Conservation (phyloP, 2,797 vertebrate species). For the Acipenser transmontanus region DNA sequence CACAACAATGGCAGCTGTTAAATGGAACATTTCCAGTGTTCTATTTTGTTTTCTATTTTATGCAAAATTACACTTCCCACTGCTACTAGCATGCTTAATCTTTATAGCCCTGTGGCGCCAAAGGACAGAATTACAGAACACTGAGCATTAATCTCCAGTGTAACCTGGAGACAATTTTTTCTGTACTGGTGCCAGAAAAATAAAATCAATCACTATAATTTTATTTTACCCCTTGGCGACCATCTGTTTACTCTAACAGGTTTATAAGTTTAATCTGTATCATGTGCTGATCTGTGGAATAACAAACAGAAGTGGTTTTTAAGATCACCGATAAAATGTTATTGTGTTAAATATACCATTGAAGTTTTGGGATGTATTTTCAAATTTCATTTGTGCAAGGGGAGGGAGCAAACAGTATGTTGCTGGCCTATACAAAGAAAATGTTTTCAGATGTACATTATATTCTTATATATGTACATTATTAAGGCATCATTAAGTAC, state of each 20-base stretch:
- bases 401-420: constrained; percentile 28
- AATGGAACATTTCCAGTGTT: constrained; percentile 26
- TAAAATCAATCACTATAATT: constrained; percentile 54
- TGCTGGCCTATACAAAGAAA: not conserved
- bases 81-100: constrained; percentile 56
- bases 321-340: constrained; percentile 66
- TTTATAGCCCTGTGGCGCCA: constrained; percentile 49
- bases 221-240: constrained; percentile 47
- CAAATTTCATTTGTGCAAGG: constrained; percentile 58
- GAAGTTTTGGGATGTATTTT: constrained; percentile 58
- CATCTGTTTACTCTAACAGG: constrained; percentile 51
- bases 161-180: constrained; percentile 47
- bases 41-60: constrained; percentile 40
- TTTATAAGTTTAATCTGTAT: constrained; percentile 50
- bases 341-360: constrained; percentile 64
- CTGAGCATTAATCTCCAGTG: constrained; percentile 46
- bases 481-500: constrained; percentile 5
- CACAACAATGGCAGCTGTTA: not conserved
- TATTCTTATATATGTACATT: not conserved
- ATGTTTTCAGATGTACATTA: not conserved
- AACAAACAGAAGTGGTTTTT: constrained; percentile 41
- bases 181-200: constrained; percentile 52
- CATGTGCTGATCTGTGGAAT: constrained; percentile 34
- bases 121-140: constrained; percentile 62
- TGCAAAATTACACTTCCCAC: constrained; percentile 33